These are phyloP conservation scores for Camponotus vicinus DNA, from an alignment of 1,140 invertebrate genomes.

Conservation along the genomic window DNA sequence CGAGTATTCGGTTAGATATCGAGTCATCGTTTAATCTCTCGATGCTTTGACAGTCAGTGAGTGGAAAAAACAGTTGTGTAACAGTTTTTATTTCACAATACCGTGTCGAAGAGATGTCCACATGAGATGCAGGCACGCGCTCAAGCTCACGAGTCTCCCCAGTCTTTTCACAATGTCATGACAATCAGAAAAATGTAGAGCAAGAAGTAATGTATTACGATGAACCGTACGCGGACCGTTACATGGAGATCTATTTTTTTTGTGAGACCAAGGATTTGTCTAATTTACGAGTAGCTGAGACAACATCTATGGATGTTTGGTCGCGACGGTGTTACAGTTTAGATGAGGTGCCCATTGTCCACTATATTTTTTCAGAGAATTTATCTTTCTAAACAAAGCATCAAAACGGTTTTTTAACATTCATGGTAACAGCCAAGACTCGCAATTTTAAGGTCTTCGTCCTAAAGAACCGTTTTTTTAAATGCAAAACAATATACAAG, in stretches of 20 bases:
- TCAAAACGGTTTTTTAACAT: background rate
- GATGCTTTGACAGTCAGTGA: slow-evolving; percentile 61
- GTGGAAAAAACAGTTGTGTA: slow-evolving; percentile 35
- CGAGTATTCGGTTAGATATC: slow-evolving; percentile 4
- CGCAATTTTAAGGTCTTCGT: background rate
- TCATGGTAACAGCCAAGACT: background rate
- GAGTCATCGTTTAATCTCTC: slow-evolving; percentile 47
- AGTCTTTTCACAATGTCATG: background rate
- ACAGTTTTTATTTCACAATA: slow-evolving; percentile 56
- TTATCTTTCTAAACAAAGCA: background rate
- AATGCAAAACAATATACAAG: background rate
- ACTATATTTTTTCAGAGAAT: slow-evolving; percentile 63
- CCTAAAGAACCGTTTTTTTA: background rate
- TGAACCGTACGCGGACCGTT: slow-evolving; percentile 63
- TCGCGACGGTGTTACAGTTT: slow-evolving; percentile 76
- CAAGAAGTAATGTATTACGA: slow-evolving; percentile 80
- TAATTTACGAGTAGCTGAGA: slow-evolving; percentile 78
- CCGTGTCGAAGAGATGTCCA: slow-evolving; percentile 31
- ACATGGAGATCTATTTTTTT: slow-evolving; percentile 76
- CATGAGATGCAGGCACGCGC: slow-evolving; percentile 33
- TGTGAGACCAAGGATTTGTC: slow-evolving; percentile 60
- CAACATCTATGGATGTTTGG: slow-evolving; percentile 12
- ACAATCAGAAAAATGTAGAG: background rate
- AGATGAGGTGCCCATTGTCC: slow-evolving; percentile 70
- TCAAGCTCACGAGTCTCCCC: background rate